Conservation (phyloP, 2,797 vertebrate species). For the Tragopan temminckii region DNA sequence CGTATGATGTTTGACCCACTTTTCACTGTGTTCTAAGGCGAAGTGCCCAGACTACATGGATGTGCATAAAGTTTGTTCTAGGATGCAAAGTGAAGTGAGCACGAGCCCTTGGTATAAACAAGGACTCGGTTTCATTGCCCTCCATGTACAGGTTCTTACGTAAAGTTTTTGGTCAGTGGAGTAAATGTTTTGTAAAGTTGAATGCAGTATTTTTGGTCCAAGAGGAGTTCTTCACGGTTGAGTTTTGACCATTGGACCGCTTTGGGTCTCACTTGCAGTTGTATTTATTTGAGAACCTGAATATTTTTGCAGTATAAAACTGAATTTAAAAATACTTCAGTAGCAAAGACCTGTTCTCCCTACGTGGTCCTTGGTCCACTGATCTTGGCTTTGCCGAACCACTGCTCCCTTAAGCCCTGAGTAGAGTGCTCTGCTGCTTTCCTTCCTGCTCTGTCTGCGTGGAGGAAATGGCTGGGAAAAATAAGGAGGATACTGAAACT, state of each 20-base stretch:
- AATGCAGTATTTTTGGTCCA: conserved; percentile 64
- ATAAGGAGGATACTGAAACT: background rate
- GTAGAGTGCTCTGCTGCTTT: background rate
- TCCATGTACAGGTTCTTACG: conserved; percentile 12
- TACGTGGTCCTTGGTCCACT: conserved; percentile 4
- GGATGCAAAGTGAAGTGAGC: conserved; percentile 56
- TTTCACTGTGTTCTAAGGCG: conserved; percentile 69
- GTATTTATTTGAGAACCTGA: conserved; percentile 16
- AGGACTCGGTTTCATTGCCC: conserved; percentile 48
- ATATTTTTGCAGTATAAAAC: conserved; percentile 42
- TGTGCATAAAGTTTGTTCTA: conserved; percentile 67
- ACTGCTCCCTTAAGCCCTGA: background rate
- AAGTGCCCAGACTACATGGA: conserved; percentile 65
- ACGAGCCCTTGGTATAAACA: conserved; percentile 54
- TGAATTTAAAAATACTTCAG: background rate
- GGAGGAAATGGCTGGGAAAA: background rate
- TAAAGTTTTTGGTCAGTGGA: conserved; percentile 63
- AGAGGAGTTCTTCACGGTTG: conserved; percentile 50
- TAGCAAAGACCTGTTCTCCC: background rate
- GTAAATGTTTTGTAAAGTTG: conserved; percentile 62
- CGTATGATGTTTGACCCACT: conserved; percentile 70
- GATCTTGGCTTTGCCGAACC: background rate
- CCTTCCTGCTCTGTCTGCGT: background rate
- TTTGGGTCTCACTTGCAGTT: conserved; percentile 22
- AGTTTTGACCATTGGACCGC: conserved; percentile 47